Evolutionary conservation across 2,797 vertebrate genomes (phyloP).

Genomic region (Crenuchus spilurus): DNA sequence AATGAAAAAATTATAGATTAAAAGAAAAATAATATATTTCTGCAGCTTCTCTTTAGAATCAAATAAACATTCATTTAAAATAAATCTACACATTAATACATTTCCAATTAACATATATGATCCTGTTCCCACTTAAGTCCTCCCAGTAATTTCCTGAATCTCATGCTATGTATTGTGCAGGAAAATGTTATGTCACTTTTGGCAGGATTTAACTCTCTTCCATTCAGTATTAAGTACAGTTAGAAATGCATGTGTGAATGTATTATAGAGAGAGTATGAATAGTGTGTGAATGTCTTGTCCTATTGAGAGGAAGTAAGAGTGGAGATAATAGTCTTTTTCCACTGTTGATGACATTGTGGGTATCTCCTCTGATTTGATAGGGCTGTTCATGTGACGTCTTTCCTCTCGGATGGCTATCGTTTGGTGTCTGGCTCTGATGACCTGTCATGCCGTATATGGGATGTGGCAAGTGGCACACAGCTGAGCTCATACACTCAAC

Average conservation of each 20-base stretch:
- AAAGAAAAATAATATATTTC: too few species aligned
- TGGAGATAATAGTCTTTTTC: not conserved
- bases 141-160: too few species aligned
- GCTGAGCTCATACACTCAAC: slow-evolving; percentile 83
- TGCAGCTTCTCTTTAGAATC: too few species aligned
- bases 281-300: not conserved
- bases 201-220: too few species aligned
- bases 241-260: not conserved
- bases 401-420: slow-evolving; percentile 91
- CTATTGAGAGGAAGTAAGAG: not conserved
- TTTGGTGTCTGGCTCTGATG: slow-evolving; percentile 91
- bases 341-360: slow-evolving; percentile 15
- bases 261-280: not conserved
- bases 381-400: slow-evolving; percentile 88
- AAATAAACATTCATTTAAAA: too few species aligned
- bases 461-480: slow-evolving; percentile 87
- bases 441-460: slow-evolving; percentile 90
- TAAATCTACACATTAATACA: too few species aligned
- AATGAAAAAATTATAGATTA: too few species aligned
- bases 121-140: too few species aligned
- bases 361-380: slow-evolving; percentile 60
- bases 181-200: too few species aligned
- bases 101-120: too few species aligned
- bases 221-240: too few species aligned
- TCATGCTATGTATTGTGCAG: too few species aligned